A percentile compares a stretch with the other conserved stretches of the same genome.
Evolutionary conservation across 2,888 invertebrate species (phyloP).

Genomic region (Eupithecia subumbrata): DNA sequence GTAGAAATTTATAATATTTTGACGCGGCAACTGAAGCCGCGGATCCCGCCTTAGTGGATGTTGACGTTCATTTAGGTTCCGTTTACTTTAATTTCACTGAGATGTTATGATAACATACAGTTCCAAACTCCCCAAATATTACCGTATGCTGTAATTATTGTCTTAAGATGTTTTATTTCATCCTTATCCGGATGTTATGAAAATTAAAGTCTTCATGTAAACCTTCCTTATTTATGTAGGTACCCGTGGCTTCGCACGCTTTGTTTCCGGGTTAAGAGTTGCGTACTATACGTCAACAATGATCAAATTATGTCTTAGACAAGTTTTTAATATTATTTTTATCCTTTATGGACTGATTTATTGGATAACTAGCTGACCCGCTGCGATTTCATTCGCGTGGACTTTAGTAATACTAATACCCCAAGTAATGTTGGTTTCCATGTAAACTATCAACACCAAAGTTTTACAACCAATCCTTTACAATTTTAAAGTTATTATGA

Average conservation of each 20-base stretch:
- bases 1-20: no score
- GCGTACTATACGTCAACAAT: not conserved
- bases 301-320: not conserved
- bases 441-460: no score
- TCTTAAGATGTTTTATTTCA: constrained; percentile 45
- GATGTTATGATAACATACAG: constrained; percentile 63
- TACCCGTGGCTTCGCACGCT: not conserved
- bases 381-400: no score
- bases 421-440: no score
- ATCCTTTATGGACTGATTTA: not conserved
- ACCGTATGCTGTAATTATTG: constrained; percentile 49
- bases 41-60: constrained; percentile 4
- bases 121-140: constrained; percentile 65
- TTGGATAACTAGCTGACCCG: no score
- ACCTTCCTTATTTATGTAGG: not conserved
- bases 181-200: constrained; percentile 20
- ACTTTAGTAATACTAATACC: no score
- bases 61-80: constrained; percentile 46
- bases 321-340: not conserved
- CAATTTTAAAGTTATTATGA: no score
- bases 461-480: no score
- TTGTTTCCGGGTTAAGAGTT: not conserved
- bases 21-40: no score
- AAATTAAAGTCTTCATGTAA: constrained; percentile 6
- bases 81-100: constrained; percentile 52